These are phyloP conservation scores for Lacanobia wlatinum DNA, from an alignment of 2,888 invertebrate genomes.

Conservation along the genomic window DNA sequence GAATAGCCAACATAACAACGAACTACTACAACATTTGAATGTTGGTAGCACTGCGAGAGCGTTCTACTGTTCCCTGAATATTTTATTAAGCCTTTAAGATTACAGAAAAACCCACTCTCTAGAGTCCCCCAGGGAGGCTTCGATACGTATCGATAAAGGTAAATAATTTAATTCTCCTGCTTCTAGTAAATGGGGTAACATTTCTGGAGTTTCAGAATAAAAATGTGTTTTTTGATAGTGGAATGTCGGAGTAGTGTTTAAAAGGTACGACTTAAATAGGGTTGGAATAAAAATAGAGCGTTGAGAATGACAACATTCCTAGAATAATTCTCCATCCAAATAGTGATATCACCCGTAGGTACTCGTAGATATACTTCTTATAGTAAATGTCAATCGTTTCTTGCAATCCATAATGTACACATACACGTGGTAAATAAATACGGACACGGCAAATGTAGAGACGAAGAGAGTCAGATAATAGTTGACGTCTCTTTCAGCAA, in stretches of 20 bases:
- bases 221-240: constrained; percentile 36
- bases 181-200: constrained; percentile 54
- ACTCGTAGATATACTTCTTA: no score
- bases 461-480: no score
- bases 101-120: constrained; percentile 76
- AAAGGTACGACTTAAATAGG: neutral
- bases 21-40: constrained; percentile 44
- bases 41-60: constrained; percentile 68
- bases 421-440: no score
- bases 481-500: no score
- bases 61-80: constrained; percentile 79
- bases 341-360: no score
- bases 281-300: neutral
- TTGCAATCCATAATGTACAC: no score
- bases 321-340: no score
- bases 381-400: no score
- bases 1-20: constrained; percentile 38
- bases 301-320: no score
- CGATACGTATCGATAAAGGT: constrained; percentile 64
- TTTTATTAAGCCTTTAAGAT: constrained; percentile 78
- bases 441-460: no score
- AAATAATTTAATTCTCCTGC: constrained; percentile 67
- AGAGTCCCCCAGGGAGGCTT: constrained; percentile 59
- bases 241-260: constrained; percentile 18
- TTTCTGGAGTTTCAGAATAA: constrained; percentile 28